These are phyloP conservation scores for Drosophila monieri DNA, from an alignment of 2,888 invertebrate genomes.

Conservation along the genomic window DNA sequence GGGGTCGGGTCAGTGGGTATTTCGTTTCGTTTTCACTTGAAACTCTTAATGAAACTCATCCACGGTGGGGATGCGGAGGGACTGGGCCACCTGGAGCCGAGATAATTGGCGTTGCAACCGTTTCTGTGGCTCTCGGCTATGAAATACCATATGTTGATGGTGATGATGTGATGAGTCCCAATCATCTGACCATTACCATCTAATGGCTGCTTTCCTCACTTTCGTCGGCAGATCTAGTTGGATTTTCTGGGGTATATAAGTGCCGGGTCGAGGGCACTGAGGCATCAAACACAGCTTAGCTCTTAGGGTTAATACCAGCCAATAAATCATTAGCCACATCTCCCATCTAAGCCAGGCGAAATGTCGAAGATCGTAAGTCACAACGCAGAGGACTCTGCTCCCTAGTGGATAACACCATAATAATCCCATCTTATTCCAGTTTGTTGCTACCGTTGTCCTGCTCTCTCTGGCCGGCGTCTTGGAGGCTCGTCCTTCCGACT, in stretches of 20 bases:
- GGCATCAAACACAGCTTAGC: conserved; percentile 72
- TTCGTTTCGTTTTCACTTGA: conserved; percentile 41
- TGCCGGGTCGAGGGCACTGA: conserved; percentile 31
- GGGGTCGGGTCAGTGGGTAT: conserved; percentile 36
- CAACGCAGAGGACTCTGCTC: neutral
- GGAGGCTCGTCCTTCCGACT: conserved; percentile 58
- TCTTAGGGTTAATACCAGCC: conserved; percentile 68
- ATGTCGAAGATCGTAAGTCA: conserved; percentile 79
- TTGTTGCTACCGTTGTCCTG: conserved; percentile 56
- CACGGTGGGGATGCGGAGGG: conserved; percentile 26
- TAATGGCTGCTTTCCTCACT: conserved; percentile 62
- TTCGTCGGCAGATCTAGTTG: conserved; percentile 50
- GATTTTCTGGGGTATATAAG: conserved; percentile 60
- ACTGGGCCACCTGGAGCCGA: conserved; percentile 42
- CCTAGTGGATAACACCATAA: neutral
- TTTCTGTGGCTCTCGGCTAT: conserved; percentile 56
- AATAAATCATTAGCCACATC: conserved; percentile 39
- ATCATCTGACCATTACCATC: conserved; percentile 54
- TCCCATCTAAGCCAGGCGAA: conserved; percentile 61
- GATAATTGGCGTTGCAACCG: conserved; percentile 74
- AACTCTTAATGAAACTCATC: conserved; percentile 48
- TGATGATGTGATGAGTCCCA: conserved; percentile 40
- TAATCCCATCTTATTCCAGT: conserved; percentile 51
- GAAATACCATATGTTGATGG: conserved; percentile 18
- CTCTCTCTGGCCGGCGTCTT: conserved; percentile 40